Percentiles rank a stretch among this genome's conserved stretches.
phyloP scores from a whole-genome alignment of 1,140 invertebrate species.

The Drepana arcuata region DNA sequence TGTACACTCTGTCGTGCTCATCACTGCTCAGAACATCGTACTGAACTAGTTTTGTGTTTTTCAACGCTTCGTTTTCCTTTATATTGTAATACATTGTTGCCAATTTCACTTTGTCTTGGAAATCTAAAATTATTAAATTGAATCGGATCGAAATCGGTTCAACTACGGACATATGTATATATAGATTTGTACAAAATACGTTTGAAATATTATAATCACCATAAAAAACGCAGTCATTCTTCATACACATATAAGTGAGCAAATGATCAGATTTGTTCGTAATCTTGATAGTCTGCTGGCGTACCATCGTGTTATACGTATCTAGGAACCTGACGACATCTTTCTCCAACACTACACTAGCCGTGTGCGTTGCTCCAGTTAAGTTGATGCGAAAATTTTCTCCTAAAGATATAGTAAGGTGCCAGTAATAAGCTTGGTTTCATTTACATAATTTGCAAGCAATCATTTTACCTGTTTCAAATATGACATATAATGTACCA shows the following conservation, averaged over 20 bases:
- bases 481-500: conserved; percentile 29
- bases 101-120: conserved; percentile 54
- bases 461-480: conserved; percentile 61
- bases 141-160: too few species aligned
- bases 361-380: conserved; percentile 29
- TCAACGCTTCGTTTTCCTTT: conserved; percentile 45
- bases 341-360: conserved; percentile 45
- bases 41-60: conserved; percentile 40
- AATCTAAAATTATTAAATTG: too few species aligned
- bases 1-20: conserved; percentile 54
- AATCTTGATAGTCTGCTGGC: conserved; percentile 51
- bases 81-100: conserved; percentile 47
- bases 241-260: conserved; percentile 56
- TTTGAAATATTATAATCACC: too few species aligned
- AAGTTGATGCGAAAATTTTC: conserved; percentile 47
- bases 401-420: too few species aligned
- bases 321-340: conserved; percentile 45
- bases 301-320: conserved; percentile 52
- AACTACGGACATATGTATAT: too few species aligned
- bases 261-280: conserved; percentile 48
- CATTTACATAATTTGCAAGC: too few species aligned
- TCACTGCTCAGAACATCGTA: conserved; percentile 53
- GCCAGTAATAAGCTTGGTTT: too few species aligned
- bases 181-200: too few species aligned
- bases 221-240: conserved; percentile 45